Base-by-base conservation (phyloP, 2,888 invertebrate species). In the Drosophila paramelanica region DNA sequence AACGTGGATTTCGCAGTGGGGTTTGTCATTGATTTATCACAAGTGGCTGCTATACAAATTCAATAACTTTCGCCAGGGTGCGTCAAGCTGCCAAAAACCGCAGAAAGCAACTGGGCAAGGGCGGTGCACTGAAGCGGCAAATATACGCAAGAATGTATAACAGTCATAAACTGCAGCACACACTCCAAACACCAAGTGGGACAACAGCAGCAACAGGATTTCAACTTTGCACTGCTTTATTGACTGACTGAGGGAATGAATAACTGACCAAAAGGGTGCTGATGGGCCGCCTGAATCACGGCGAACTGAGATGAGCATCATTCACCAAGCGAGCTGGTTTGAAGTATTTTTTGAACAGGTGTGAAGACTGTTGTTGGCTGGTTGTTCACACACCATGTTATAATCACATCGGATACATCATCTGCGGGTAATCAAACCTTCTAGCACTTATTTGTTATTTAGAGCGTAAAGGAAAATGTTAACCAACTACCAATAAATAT, bases 11-110 rank as follows among this genome's bases (percentile, higher is more conserved):
- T 64, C 49, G 59, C 36, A 51, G 41, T 11, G 46, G 50, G 39
- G 39, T 57, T 66, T 73, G 66, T 66, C 81, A 77, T 72, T 84
- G 87, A 83, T 83, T 87, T 83, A 83, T 87, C 79, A 64, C 77
- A 83, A 83, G 76, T 78, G 77, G 56, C 78, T 79, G 68, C 68
- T 62, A 71, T 79, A 81, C 77, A 81, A 86, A 83, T 83, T 87
- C 87, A 87, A 87, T 87, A 83, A 87, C 72, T 81, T 75, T 65
- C 57, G 39, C 59, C 56, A 55, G 36, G 17, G 17, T 59, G 55
- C 61, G 45, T 42, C 62, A 57, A 67, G 61, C 61, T 71, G 53
- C 47, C 79, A 64, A 78, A 73, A 71, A 80, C 72, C 75, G 61
- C 79, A 66, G 58, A 76, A 52, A 62, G 56, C 73, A 50, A 70